Conservation (phyloP, 2,888 invertebrate genomes). For the Caenorhabditis parvicauda region DNA sequence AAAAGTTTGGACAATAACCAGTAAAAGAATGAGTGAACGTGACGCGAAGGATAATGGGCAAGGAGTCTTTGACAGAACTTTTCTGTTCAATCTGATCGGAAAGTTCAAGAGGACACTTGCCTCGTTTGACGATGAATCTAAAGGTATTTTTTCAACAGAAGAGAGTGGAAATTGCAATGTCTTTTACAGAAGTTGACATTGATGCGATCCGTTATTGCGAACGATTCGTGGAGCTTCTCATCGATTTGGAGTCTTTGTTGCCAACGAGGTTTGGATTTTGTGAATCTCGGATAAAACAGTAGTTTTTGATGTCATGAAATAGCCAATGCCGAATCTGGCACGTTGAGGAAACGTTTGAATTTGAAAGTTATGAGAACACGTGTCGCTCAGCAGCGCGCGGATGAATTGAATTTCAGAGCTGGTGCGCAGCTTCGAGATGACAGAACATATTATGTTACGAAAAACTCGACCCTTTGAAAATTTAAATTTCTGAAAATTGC, state of each 20-base stretch:
- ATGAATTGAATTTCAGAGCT: too few species aligned
- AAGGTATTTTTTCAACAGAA: conserved; percentile 16
- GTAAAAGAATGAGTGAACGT: conserved; percentile 14
- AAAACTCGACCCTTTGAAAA: too few species aligned
- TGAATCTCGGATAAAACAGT: too few species aligned
- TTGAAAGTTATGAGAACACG: too few species aligned
- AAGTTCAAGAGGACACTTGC: conserved; percentile 83
- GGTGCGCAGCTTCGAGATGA: too few species aligned
- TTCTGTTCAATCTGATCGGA: conserved; percentile 80
- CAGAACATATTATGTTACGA: too few species aligned
- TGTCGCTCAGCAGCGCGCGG: neutral
- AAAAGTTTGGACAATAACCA: conserved; percentile 28
- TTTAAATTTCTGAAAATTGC: neutral
- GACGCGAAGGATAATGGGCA: conserved; percentile 8
- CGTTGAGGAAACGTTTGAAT: too few species aligned
- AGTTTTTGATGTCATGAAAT: too few species aligned
- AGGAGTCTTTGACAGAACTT: conserved; percentile 69
- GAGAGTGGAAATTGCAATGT: neutral
- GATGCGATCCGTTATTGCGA: conserved; percentile 78
- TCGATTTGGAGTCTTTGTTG: conserved; percentile 89
- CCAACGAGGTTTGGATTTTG: conserved; percentile 76
- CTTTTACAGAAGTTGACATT: conserved; percentile 58
- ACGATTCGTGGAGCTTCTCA: conserved; percentile 88
- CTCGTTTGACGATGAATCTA: conserved; percentile 64
- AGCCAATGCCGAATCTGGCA: too few species aligned